Percentiles rank a stretch among this genome's conserved stretches.
phyloP scores from a whole-genome alignment of 2,888 invertebrate genomes.

The Zootermopsis nevadensis region DNA sequence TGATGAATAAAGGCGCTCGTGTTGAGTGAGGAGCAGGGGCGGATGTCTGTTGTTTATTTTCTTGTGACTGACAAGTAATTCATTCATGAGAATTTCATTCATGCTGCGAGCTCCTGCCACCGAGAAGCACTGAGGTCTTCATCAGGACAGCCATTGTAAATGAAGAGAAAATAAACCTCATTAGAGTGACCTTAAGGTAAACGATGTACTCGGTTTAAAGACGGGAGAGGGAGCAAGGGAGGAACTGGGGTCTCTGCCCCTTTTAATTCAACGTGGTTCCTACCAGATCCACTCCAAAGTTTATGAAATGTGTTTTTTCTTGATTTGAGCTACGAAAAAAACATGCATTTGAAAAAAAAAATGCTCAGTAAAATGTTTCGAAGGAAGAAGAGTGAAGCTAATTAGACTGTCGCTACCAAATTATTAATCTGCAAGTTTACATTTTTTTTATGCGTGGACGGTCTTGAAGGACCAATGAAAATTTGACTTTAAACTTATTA shows the following conservation, averaged over 20 bases:
- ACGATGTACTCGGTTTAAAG: background rate
- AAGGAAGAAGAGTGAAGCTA: no score
- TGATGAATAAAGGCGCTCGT: background rate
- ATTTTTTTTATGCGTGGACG: no score
- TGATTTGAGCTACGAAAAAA: no score
- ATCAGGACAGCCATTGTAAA: background rate
- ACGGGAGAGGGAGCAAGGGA: background rate
- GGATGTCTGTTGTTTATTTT: background rate
- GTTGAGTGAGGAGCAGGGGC: background rate
- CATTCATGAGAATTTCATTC: conserved; percentile 10
- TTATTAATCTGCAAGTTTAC: no score
- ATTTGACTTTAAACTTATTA: no score
- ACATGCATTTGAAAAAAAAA: no score
- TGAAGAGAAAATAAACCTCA: background rate
- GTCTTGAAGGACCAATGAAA: no score
- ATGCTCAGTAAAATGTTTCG: no score
- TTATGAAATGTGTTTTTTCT: no score
- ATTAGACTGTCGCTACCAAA: no score
- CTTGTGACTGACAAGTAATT: background rate
- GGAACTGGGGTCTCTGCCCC: background rate
- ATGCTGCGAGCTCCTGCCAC: background rate
- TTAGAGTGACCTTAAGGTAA: background rate
- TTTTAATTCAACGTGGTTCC: background rate
- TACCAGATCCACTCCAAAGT: background rate
- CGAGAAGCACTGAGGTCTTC: background rate